Conservation (phyloP, 2,113 vertebrate species). For the Etheostoma spectabile region DNA sequence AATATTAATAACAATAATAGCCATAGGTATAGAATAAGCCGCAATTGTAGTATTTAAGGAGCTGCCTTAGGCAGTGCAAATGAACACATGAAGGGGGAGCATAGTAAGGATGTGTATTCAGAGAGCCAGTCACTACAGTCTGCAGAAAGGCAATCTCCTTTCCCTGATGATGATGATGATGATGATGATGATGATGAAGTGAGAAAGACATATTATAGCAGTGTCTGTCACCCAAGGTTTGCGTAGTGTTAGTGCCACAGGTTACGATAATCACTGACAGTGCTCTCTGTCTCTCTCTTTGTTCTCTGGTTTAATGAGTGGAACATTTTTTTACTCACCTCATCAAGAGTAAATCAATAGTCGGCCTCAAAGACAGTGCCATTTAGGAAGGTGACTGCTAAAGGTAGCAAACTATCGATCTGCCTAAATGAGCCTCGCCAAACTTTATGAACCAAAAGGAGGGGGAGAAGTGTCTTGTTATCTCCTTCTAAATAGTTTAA, state of each 20-base stretch:
- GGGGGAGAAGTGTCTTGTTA: not conserved
- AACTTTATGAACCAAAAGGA: slow-evolving; percentile 34
- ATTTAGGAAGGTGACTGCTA: slow-evolving; percentile 47
- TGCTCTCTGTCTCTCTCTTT: slow-evolving; percentile 16
- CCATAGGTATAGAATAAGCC: not conserved
- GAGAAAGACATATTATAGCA: not conserved
- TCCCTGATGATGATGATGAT: slow-evolving; percentile 9
- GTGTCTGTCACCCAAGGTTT: not conserved
- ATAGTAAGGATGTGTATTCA: not conserved
- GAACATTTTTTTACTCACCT: slow-evolving; percentile 29
- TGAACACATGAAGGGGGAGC: not conserved
- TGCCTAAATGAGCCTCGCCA: slow-evolving; percentile 30
- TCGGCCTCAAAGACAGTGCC: slow-evolving; percentile 22
- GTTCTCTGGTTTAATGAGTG: slow-evolving; percentile 33
- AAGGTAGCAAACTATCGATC: slow-evolving; percentile 41
- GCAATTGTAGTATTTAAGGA: not conserved
- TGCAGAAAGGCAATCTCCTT: not conserved
- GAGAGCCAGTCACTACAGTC: not conserved
- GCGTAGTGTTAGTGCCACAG: not conserved
- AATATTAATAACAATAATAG: not conserved
- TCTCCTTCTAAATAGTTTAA: slow-evolving; percentile 3
- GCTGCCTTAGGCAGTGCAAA: not conserved
- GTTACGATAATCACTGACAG: not conserved
- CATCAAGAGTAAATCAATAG: slow-evolving; percentile 48
- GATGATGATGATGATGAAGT: not conserved